These are phyloP conservation scores for Poeciliopsis turrubarensis DNA, from an alignment of 2,113 vertebrate genomes.

Conservation along the genomic window DNA sequence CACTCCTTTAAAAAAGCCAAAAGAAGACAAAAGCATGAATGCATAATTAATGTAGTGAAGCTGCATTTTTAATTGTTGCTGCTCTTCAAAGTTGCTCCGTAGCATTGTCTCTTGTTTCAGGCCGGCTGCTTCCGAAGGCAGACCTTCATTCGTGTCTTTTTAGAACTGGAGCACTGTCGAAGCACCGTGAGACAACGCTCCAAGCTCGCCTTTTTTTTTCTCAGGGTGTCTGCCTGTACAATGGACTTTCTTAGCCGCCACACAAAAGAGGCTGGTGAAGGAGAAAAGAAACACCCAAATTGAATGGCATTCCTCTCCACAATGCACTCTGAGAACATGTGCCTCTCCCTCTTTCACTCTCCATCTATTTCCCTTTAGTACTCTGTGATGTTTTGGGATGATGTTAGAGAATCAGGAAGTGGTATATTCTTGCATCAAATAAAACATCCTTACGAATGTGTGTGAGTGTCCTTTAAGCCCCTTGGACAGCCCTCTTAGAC, in stretches of 20 bases:
- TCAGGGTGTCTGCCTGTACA: constrained; percentile 80
- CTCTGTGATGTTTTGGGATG: constrained; percentile 47
- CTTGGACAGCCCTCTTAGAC: neutral
- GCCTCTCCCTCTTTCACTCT: constrained; percentile 37
- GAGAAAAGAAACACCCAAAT: constrained; percentile 73
- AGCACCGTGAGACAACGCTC: constrained; percentile 76
- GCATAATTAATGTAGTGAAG: constrained; percentile 77
- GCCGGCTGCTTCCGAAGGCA: constrained; percentile 76
- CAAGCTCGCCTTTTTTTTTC: constrained; percentile 73
- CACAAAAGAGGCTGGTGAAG: constrained; percentile 77
- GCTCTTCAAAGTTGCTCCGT: constrained; percentile 75
- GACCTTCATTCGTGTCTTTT: constrained; percentile 72
- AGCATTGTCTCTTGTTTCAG: constrained; percentile 72
- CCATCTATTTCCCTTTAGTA: constrained; percentile 25
- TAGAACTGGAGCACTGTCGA: constrained; percentile 59
- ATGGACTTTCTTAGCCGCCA: constrained; percentile 77
- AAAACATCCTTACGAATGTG: neutral
- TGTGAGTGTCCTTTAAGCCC: neutral
- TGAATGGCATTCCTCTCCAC: constrained; percentile 81
- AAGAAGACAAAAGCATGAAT: constrained; percentile 69
- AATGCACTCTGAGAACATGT: constrained; percentile 72
- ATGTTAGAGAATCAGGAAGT: constrained; percentile 53
- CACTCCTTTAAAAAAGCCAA: constrained; percentile 18
- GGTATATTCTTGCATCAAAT: constrained; percentile 19
- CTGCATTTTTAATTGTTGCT: constrained; percentile 75